Conservation (phyloP, 2,797 vertebrate genomes). For the Arctocebus calabarensis region DNA sequence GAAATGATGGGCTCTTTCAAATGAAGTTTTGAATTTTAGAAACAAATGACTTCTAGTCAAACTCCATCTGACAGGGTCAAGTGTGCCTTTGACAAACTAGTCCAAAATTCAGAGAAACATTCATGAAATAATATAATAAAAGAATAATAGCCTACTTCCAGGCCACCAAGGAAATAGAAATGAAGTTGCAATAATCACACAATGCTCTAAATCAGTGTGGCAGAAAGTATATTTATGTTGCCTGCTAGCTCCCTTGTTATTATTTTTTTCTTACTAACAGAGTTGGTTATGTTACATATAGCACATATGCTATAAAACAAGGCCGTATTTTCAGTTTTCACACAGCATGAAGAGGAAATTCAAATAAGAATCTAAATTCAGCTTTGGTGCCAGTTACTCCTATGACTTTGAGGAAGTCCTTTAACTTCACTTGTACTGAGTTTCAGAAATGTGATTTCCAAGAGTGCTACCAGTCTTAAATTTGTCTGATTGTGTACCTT, state of each 20-base stretch:
- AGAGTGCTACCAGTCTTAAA: background rate
- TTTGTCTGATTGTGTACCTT: background rate
- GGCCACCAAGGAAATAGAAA: conserved; percentile 40
- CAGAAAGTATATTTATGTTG: conserved; percentile 49
- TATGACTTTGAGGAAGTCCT: conserved; percentile 59
- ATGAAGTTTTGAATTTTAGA: background rate
- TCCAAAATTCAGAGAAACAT: conserved; percentile 54
- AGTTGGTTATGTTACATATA: conserved; percentile 22
- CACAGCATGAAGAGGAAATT: conserved; percentile 34
- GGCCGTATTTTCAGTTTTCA: conserved; percentile 49
- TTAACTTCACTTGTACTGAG: conserved; percentile 14
- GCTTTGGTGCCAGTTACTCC: background rate
- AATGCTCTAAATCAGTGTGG: conserved; percentile 30
- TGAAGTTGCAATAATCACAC: conserved; percentile 47
- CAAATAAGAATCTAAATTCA: conserved; percentile 27
- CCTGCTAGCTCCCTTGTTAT: background rate
- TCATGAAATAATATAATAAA: background rate
- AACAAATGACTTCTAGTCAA: conserved; percentile 18
- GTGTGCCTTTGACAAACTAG: background rate
- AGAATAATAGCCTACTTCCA: conserved; percentile 36
- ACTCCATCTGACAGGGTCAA: background rate
- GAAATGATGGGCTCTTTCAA: background rate
- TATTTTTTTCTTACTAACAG: conserved; percentile 14
- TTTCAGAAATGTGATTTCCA: conserved; percentile 42
- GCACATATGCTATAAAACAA: conserved; percentile 38